Conservation (phyloP, 1,140 invertebrate species). For the Aphidius gifuensis region DNA sequence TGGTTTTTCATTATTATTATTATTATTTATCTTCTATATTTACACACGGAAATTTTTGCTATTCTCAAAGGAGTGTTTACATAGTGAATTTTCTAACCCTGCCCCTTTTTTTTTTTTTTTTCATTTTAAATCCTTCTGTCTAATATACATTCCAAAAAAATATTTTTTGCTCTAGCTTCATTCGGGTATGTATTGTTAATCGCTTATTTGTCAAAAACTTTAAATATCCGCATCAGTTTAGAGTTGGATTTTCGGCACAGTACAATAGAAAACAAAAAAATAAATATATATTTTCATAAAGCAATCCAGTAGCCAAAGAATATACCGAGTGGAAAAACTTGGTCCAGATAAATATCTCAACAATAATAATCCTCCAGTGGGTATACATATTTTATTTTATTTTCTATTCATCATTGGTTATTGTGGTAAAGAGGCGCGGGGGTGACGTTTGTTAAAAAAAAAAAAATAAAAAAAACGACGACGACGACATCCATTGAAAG, state of each 20-base stretch:
- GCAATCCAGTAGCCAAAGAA: slow-evolving; percentile 9
- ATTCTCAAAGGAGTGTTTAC: no score
- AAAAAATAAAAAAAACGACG: slow-evolving; percentile 18
- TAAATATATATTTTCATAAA: slow-evolving; percentile 6
- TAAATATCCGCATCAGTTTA: slow-evolving; percentile 33
- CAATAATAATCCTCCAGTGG: slow-evolving; percentile 44
- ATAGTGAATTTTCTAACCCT: no score
- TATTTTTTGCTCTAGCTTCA: no score
- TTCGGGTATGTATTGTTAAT: slow-evolving; percentile 31
- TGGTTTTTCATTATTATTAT: no score
- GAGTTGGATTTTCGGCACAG: slow-evolving; percentile 23
- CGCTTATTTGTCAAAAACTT: slow-evolving; percentile 38
- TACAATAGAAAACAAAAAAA: slow-evolving; percentile 12
- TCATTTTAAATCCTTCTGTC: slow-evolving; percentile 1
- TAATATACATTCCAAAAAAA: no score
- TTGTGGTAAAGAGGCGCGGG: slow-evolving; percentile 13
- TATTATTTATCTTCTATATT: no score
- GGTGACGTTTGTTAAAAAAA: no score
- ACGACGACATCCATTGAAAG: slow-evolving; percentile 30
- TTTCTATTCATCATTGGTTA: slow-evolving; percentile 17
- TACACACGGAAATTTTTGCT: no score
- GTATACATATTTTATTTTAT: slow-evolving; percentile 3
- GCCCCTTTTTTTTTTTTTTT: not conserved
- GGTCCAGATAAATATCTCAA: slow-evolving; percentile 45
- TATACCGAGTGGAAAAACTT: slow-evolving; percentile 28